Evolutionary conservation across 1,140 invertebrate species (phyloP), one percentile per base, ranked within the genome.

Genomic region (Drosophila seguyi): DNA sequence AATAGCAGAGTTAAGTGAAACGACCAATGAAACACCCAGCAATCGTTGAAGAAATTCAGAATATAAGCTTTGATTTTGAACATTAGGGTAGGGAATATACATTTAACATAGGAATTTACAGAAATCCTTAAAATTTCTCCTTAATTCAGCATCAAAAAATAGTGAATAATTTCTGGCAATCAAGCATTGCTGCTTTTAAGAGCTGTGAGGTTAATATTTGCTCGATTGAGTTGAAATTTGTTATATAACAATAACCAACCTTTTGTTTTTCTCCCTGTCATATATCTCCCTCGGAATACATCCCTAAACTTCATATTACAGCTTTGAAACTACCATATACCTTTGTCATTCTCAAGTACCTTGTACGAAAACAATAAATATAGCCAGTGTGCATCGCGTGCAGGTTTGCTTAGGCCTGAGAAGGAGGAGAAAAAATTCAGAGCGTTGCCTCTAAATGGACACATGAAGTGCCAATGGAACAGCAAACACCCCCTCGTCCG

Each of bases 381-480:
- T 71, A 41, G 29, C n/a, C 39, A 36, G 52, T 71, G 52, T 72
- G 68, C 68, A 72, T 72, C 68, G 68, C 68, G 68, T 72, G 68
- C 66, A 72, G 66, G 65, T 44, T 55, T 47, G 42, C 41, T 57
- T 56, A 25, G 34, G 48, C 50, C 48, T 27, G 44, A 34, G 27
- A 36, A 47, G 18, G 20, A 18, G 20, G 8, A 16, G 2, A 61
- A n/a, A 53, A 10, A 25, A 41, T 22, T 5, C 13, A n/a, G 20
- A 36, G 50, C 50, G 7, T n/a, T 38, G 38, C 13, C 27, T 38
- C 67, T 48, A 72, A 85, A 73, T 81, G 81, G 72, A 72, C 81
- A 67, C 76, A 66, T 75, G 34, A 80, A 73, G 81, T 80, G 72
- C 71, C 72, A 73, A 67, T 59, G 61, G 72, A 71, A 76, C 38